Percentiles rank a stretch among this genome's conserved stretches.
phyloP scores from a whole-genome alignment of 2,888 invertebrate species.

The Temnothorax ravouxi region DNA sequence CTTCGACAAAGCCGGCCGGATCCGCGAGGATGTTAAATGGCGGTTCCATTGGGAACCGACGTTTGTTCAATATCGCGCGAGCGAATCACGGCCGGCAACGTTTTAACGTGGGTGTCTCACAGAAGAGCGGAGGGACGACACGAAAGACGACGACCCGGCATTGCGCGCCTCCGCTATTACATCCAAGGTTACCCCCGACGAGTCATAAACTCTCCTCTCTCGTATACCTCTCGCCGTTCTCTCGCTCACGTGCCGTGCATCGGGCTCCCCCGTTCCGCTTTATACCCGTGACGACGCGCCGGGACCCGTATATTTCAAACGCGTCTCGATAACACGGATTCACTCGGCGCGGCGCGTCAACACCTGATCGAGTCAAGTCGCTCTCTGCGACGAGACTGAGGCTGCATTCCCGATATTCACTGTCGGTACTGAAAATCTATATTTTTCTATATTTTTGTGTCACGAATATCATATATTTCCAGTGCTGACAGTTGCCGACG shows the following conservation, averaged over 20 bases:
- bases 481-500: too few relatives aligned
- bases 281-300: conserved; percentile 19
- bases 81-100: conserved; percentile 42
- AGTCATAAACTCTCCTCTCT: conserved; percentile 57
- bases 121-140: conserved; percentile 54
- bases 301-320: conserved; percentile 60
- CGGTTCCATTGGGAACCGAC: neutral
- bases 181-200: conserved; percentile 76
- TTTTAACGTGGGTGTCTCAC: conserved; percentile 69
- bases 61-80: conserved; percentile 39
- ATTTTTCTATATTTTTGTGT: too few relatives aligned
- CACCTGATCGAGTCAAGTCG: neutral
- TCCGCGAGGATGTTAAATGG: neutral
- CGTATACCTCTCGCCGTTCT: neutral
- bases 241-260: neutral
- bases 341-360: neutral
- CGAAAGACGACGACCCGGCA: conserved; percentile 66
- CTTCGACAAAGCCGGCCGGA: neutral
- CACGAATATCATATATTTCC: too few relatives aligned
- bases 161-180: conserved; percentile 76
- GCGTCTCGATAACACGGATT: conserved; percentile 36
- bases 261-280: conserved; percentile 3
- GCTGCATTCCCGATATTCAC: too few relatives aligned
- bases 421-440: too few relatives aligned
- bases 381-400: neutral